These are phyloP conservation scores for Macropis europaea DNA, from an alignment of 2,888 invertebrate genomes.

Conservation along the genomic window DNA sequence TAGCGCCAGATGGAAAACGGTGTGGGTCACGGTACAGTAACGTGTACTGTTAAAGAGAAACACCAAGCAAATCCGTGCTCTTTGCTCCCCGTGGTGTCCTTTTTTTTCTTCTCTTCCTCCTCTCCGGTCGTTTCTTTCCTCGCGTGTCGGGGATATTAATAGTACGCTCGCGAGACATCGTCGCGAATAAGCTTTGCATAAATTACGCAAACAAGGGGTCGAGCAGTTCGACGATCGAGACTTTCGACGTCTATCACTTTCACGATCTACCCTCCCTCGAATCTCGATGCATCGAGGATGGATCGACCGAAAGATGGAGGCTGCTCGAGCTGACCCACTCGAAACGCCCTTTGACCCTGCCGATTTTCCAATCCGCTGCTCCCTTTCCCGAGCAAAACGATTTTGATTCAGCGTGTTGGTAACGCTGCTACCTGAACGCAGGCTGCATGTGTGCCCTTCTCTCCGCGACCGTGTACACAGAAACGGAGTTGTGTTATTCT, in stretches of 20 bases:
- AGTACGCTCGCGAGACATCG: conserved; percentile 51
- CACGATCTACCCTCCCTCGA: conserved; percentile 12
- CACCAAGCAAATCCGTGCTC: conserved; percentile 41
- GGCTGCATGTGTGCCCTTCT: neutral
- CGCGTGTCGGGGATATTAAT: conserved; percentile 59
- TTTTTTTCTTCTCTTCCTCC: neutral
- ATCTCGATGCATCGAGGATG: conserved; percentile 14
- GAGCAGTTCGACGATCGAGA: neutral
- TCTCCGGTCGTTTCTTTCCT: conserved; percentile 26
- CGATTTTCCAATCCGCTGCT: conserved; percentile 20
- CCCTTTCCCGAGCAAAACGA: neutral
- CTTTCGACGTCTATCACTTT: conserved; percentile 3
- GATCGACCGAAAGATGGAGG: neutral
- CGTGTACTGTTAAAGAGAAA: conserved; percentile 72
- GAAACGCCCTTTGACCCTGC: conserved; percentile 9
- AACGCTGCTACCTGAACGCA: neutral
- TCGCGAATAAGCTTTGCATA: conserved; percentile 46
- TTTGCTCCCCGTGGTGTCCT: conserved; percentile 11
- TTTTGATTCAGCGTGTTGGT: neutral
- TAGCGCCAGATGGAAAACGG: conserved; percentile 69
- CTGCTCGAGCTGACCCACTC: neutral
- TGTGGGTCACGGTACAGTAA: conserved; percentile 74
- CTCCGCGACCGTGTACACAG: neutral
- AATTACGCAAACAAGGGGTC: conserved; percentile 33
- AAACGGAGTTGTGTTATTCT: too few species aligned